A percentile compares a stretch with the other conserved stretches of the same genome.
These are phyloP conservation scores for Mythimna pallens DNA, from an alignment of 2,888 invertebrate species.

Conservation along the genomic window DNA sequence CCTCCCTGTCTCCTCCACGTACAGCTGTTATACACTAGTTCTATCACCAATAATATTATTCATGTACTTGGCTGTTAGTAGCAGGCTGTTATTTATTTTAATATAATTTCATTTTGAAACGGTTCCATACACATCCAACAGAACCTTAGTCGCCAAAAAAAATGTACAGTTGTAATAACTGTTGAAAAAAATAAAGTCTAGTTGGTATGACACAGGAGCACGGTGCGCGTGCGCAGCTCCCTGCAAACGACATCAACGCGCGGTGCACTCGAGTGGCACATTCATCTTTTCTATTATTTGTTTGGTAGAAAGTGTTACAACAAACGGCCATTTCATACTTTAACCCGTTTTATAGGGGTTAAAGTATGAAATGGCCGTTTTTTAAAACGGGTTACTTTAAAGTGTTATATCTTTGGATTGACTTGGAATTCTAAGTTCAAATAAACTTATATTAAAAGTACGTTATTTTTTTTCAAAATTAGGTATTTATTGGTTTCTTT, in stretches of 20 bases:
- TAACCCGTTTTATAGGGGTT: no score
- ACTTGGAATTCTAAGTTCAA: no score
- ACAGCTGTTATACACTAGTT: background rate
- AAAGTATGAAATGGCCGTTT: no score
- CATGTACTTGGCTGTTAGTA: background rate
- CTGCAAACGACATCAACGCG: constrained; percentile 69
- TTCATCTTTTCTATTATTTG: background rate
- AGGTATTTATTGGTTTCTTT: no score
- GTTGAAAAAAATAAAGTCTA: background rate
- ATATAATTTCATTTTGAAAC: background rate
- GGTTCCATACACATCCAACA: no score
- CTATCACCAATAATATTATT: background rate
- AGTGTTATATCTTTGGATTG: no score
- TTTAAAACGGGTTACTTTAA: no score
- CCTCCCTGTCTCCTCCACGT: no score
- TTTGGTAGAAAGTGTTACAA: no score
- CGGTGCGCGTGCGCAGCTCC: constrained; percentile 36
- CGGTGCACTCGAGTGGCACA: background rate
- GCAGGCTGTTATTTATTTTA: background rate
- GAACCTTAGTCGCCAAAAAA: background rate
- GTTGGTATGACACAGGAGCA: background rate
- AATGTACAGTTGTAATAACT: background rate
- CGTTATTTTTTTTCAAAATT: no score
- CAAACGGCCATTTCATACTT: no score
- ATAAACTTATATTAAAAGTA: no score